Evolutionary conservation across 2,797 vertebrate species (phyloP), one percentile per base, ranked within the genome.

Genomic region (Hippoglossus hippoglossus): DNA sequence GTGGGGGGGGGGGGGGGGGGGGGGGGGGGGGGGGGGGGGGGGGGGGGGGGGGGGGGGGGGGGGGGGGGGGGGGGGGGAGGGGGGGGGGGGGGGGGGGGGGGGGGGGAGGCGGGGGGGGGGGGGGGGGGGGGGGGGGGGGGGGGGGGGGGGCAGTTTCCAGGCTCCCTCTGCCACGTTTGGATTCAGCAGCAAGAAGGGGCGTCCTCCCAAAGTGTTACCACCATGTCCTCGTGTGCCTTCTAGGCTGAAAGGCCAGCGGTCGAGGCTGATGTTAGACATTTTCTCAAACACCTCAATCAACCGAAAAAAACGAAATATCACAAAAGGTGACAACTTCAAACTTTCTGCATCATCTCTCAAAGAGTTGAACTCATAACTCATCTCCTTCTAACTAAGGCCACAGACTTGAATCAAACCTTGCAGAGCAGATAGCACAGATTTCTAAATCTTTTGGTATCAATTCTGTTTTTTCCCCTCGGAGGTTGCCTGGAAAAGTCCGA

Each of bases 361-460:
- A 55, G 15, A 3, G 11, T 31, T 28, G 53, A 28, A 16, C 25
- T 18, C 13, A 22, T 2, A 31, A 34, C 18, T 18, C 54, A 31
- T 28, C 53, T 18, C 6, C 53, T 31, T 31, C 26, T 31, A n/a
- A 16, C 53, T 55, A n/a, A 31, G 18, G 28, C 19, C 54, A 5
- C 19, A 5, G 11, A 13, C 54, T n/a, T 34, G 3, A 56, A 9
- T 56, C 16, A 31, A 26, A 18, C 25, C 26, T 31, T 9, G 21
- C 4, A 6, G 19, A 60, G 21, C 21, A 24, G 19, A 60, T 18
- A 36, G 58, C 10, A 15, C 15, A 70, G 18, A 24, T 72, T 64
- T 22, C 16, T 19, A 25, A 28, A 66, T 58, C n/a, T 52, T 58
- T 55, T 71, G 73, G 34, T 63, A 63, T 75, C 16, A 57, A 51